phyloP scores from a whole-genome alignment of 2,113 vertebrate species.

The Pseudonaja textilis region DNA sequence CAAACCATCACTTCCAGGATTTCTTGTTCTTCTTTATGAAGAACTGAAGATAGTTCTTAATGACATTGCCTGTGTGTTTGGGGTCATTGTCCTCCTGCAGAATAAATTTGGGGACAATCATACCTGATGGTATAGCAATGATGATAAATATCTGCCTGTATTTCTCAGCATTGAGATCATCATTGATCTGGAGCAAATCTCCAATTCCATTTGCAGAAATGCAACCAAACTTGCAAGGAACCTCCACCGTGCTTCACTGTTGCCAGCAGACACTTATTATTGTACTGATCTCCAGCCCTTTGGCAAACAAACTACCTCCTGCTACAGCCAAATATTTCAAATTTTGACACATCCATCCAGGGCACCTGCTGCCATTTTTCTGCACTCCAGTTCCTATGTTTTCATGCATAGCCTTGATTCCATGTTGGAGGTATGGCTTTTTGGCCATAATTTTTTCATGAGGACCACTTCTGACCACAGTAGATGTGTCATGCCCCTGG shows the following conservation, averaged over 20 bases:
- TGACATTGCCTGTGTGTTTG: too few species aligned
- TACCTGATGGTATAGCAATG: neutral
- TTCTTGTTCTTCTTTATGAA: neutral
- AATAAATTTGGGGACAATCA: too few species aligned
- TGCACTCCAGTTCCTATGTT: neutral
- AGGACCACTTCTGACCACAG: neutral
- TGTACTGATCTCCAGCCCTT: too few species aligned
- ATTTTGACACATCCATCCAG: too few species aligned
- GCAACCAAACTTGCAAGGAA: too few species aligned
- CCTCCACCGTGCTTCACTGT: too few species aligned
- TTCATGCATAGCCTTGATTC: neutral
- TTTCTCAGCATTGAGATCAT: neutral
- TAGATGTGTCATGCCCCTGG: too few species aligned
- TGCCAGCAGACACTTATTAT: too few species aligned
- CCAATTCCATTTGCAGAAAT: neutral
- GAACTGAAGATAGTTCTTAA: too few species aligned
- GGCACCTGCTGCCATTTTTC: neutral
- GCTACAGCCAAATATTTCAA: too few species aligned
- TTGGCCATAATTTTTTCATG: neutral
- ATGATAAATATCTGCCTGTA: neutral
- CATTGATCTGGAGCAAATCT: neutral
- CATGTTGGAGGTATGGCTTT: neutral
- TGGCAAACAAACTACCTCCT: too few species aligned
- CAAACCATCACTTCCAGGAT: neutral
- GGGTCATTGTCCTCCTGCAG: too few species aligned